A percentile compares a stretch with the other conserved stretches of the same genome.
Evolutionary conservation across 2,113 vertebrate species (phyloP).

Genomic region (Hiodon tergisus): DNA sequence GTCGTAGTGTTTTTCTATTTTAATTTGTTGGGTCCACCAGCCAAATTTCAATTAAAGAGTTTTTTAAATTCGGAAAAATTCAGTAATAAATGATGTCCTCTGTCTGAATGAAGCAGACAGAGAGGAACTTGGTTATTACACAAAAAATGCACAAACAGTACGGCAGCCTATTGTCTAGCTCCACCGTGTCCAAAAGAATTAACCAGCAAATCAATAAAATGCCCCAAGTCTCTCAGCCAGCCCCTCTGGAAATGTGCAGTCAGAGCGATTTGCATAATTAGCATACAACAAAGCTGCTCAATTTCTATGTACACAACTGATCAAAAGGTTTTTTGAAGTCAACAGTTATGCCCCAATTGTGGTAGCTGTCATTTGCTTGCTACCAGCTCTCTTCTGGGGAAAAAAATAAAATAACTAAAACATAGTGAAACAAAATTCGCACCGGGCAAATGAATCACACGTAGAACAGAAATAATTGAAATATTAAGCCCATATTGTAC

Average conservation of each 20-base stretch:
- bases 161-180: background rate
- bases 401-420: background rate
- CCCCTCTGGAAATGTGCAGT: background rate
- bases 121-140: no score
- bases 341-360: background rate
- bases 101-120: no score
- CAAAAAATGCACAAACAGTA: background rate
- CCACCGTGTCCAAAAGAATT: background rate
- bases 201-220: background rate
- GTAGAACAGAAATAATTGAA: background rate
- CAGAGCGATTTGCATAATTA: slow-evolving; percentile 9
- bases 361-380: slow-evolving; percentile 2
- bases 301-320: slow-evolving; percentile 12
- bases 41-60: no score
- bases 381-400: background rate
- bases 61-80: no score
- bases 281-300: slow-evolving; percentile 1
- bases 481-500: no score
- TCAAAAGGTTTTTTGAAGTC: slow-evolving; percentile 18
- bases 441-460: background rate
- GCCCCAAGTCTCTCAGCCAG: background rate
- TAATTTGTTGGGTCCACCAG: no score
- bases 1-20: no score
- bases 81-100: no score
- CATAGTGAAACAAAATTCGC: background rate